phyloP scores from a whole-genome alignment of 2,888 invertebrate species.

The Cyrtodaria siliqua region DNA sequence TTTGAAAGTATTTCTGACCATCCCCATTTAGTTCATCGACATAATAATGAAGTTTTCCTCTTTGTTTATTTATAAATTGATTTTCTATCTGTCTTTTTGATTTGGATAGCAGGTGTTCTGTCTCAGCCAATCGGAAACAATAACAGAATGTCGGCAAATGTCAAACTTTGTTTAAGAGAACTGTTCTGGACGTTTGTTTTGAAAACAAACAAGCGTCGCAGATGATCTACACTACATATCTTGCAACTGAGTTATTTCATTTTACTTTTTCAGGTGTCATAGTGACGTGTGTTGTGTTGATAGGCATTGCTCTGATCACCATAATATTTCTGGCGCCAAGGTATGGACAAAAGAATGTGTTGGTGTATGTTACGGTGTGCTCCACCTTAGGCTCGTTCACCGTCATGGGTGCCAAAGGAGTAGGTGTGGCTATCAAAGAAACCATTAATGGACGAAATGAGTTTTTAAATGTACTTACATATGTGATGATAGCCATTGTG shows the following conservation, averaged over 20 bases:
- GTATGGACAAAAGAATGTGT: slow-evolving; percentile 93
- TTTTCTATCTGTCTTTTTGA: too few species aligned
- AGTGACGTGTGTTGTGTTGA: slow-evolving; percentile 60
- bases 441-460: slow-evolving; percentile 90
- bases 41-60: too few species aligned
- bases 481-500: slow-evolving; percentile 91
- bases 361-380: slow-evolving; percentile 95
- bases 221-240: too few species aligned
- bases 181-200: too few species aligned
- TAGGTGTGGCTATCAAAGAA: slow-evolving; percentile 95
- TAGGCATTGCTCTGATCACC: slow-evolving; percentile 89
- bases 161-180: too few species aligned
- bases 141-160: too few species aligned
- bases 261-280: slow-evolving; percentile 62
- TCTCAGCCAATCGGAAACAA: too few species aligned
- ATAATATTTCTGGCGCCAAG: slow-evolving; percentile 92
- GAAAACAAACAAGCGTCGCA: too few species aligned
- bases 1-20: too few species aligned
- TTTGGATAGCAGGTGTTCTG: too few species aligned
- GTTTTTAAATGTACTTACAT: slow-evolving; percentile 92
- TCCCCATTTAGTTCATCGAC: too few species aligned
- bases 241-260: neutral
- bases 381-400: slow-evolving; percentile 97
- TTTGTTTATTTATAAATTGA: too few species aligned
- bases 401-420: slow-evolving; percentile 97